Evolutionary conservation across 2,888 invertebrate genomes (phyloP), one percentile per base, ranked within the genome.

Genomic region (Andrena bicolor): DNA sequence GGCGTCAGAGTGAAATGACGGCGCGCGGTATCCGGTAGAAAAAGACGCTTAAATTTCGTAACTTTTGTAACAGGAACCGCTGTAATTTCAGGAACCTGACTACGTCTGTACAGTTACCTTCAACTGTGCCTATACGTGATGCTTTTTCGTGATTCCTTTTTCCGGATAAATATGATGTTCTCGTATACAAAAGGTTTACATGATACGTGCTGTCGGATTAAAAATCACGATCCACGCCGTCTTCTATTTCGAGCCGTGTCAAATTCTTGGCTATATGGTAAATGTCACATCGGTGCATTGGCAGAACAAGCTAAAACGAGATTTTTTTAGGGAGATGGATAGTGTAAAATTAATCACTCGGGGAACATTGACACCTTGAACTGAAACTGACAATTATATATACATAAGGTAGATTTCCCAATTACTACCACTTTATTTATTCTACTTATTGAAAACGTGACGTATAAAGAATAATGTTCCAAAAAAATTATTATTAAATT

Each of bases 21-120:
- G 20, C 64, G 48, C 60, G 20, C 16, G 41, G 51, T 63, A 20
- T 35, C 26, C 56, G 41, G 28, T 35, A 23, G 53, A 64, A 49
- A 48, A 60, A 80, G 20, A 56, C 81, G 58, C 51, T 82, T 65
- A 49, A 5, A 65, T 84, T 77, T 84, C 75, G 84, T 77, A 80
- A 84, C 60, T 77, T 70, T 69, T 56, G 75, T 72, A 77, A 73
- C 69, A 63, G 78, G 72, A 84, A 66, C 73, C 35, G 65, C n/a
- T 32, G 76, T 76, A 72, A 80, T 71, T 80, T 74, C 56, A 70
- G 56, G 41, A 76, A 77, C 84, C 74, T 58, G 78, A 65, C 60
- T 58, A 60, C 51, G 28, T 28, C 20, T 71, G 72, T 85, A 84
- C 81, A 81, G 85, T 84, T 82, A 78, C 71, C 16, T 49, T 48